Evolutionary conservation across 1,140 invertebrate species (phyloP).

Genomic region (Drosophila rhopaloa): DNA sequence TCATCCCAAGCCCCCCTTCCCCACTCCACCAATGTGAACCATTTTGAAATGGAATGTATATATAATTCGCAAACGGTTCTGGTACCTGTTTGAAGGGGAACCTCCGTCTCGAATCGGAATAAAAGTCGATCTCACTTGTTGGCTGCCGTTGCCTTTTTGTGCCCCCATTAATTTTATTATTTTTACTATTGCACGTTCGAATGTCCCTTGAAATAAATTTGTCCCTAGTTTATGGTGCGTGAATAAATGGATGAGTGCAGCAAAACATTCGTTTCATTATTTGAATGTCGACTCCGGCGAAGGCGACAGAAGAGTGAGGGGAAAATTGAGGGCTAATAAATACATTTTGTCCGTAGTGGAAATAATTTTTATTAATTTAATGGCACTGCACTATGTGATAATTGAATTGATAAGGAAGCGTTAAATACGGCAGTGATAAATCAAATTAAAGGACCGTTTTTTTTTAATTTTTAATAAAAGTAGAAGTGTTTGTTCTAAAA

Average conservation of each 20-base stretch:
- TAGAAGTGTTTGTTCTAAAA: too few relatives aligned
- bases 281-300: slow-evolving; percentile 61
- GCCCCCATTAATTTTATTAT: slow-evolving; percentile 78
- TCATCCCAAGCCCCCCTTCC: neutral
- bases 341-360: slow-evolving; percentile 18
- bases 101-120: slow-evolving; percentile 17
- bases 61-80: slow-evolving; percentile 35
- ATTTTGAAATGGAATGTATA: slow-evolving; percentile 42
- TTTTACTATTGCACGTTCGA: slow-evolving; percentile 72
- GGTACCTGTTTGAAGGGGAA: slow-evolving; percentile 24
- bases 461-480: too few relatives aligned
- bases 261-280: slow-evolving; percentile 79
- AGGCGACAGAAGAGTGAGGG: neutral
- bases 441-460: too few relatives aligned
- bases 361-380: slow-evolving; percentile 21
- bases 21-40: slow-evolving; percentile 8
- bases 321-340: slow-evolving; percentile 24
- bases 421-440: neutral
- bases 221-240: slow-evolving; percentile 79
- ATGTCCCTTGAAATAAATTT: slow-evolving; percentile 75
- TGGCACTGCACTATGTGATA: neutral
- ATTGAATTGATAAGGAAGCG: slow-evolving; percentile 4
- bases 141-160: slow-evolving; percentile 24
- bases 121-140: slow-evolving; percentile 37
- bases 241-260: slow-evolving; percentile 79